Evolutionary conservation across 2,888 invertebrate genomes (phyloP), one percentile per base, ranked within the genome.

Genomic region (Meta bourneti): DNA sequence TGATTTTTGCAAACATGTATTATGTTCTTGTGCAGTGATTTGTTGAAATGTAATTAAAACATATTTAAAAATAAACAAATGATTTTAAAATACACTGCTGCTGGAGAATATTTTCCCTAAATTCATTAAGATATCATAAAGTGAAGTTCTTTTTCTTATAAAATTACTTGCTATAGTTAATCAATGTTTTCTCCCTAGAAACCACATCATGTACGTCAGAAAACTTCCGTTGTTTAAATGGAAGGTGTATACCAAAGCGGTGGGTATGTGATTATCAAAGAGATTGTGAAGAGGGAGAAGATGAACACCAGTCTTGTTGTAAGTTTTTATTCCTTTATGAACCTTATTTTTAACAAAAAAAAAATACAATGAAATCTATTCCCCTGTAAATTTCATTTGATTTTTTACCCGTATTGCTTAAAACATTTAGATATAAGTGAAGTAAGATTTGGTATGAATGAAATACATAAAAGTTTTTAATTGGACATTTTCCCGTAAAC

Each of bases 211-310:
- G 94, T 78, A 85, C 93, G 9, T 71, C 93, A 48, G 93, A 94
- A 75, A 92, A 93, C 48, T 94, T 94, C 79, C 92, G 92, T 5
- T 94, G 94, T 87, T 87, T 87, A 70, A 93, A 94, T 90, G 94
- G 94, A 19, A 90, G 92, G 48, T 98, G 98, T 95, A 98, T 98
- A 94, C 97, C 97, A 74, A 96, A 96, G 94, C 95, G 97, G 93
- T 97, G 97, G 97, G 97, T 98, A 94, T 99, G 98, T 97, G 97
- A 99, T 96, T 98, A 98, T 95, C 98, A 98, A 95, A 97, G 97
- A 95, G 98, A 98, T 96, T 98, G 98, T 95, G 98, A 98, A 93
- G 97, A 97, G 94, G 98, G 97, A 81, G 98, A 98, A 95, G 95
- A 98, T 95, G 98, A 98, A 95, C 97, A 97, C 95, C 98, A 98